phyloP scores from a whole-genome alignment of 2,797 vertebrate species.

The Micropoecilia bifurca region DNA sequence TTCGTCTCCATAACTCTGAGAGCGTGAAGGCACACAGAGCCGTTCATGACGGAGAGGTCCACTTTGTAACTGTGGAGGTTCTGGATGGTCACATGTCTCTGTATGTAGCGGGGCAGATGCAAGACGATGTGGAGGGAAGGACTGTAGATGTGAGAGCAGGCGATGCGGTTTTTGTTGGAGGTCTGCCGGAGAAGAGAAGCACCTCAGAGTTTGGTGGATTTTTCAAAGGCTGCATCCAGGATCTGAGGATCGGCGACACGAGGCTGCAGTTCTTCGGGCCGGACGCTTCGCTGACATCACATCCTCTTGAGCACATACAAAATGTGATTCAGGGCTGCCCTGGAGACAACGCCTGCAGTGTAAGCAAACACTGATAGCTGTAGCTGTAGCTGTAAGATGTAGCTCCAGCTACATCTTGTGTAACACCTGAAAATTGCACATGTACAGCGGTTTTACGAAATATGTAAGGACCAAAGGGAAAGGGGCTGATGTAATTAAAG shows the following conservation, averaged over 20 bases:
- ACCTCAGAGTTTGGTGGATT: slow-evolving; percentile 79
- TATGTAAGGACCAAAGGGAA: neutral
- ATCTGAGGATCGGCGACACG: slow-evolving; percentile 85
- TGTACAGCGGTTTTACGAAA: neutral
- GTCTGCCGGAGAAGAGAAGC: slow-evolving; percentile 70
- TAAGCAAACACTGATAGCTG: slow-evolving; percentile 58
- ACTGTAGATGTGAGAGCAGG: slow-evolving; percentile 64
- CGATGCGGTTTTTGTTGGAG: slow-evolving; percentile 85
- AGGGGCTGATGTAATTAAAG: neutral
- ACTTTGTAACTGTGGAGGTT: slow-evolving; percentile 85
- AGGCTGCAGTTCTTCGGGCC: slow-evolving; percentile 88
- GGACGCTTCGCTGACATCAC: slow-evolving; percentile 59
- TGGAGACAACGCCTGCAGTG: slow-evolving; percentile 85
- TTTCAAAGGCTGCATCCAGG: slow-evolving; percentile 95
- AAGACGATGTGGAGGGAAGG: slow-evolving; percentile 58
- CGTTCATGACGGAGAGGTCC: slow-evolving; percentile 83
- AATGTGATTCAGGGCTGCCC: slow-evolving; percentile 87
- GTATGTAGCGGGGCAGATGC: slow-evolving; percentile 73
- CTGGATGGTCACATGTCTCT: slow-evolving; percentile 74
- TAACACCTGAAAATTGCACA: neutral
- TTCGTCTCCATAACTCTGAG: slow-evolving; percentile 66
- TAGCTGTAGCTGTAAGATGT: no score
- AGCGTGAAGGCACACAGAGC: slow-evolving; percentile 61
- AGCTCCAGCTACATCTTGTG: neutral
- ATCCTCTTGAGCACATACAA: slow-evolving; percentile 68